phyloP scores from a whole-genome alignment of 2,797 vertebrate species.

The Tenualosa ilisha region DNA sequence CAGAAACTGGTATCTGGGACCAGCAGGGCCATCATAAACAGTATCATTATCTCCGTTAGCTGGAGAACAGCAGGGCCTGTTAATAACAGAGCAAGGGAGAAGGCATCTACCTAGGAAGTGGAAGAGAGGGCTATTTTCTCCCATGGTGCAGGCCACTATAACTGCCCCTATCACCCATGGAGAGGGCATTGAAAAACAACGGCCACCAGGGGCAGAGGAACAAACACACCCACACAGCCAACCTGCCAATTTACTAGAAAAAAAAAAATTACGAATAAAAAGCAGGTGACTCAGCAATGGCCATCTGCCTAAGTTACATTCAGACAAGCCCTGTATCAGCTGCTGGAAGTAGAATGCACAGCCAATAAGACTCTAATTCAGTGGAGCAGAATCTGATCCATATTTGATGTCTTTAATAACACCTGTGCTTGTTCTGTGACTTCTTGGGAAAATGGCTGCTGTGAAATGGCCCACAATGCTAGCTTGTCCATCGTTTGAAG shows the following conservation, averaged over 20 bases:
- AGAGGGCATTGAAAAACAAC: neutral
- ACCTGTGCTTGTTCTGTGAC: too few relatives aligned
- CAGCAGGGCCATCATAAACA: neutral
- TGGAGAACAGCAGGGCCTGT: neutral
- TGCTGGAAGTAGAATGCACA: too few relatives aligned
- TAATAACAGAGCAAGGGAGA: neutral
- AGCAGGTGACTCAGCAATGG: too few relatives aligned
- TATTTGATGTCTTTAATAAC: too few relatives aligned
- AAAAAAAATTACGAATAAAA: neutral
- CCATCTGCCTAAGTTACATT: too few relatives aligned
- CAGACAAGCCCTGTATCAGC: too few relatives aligned
- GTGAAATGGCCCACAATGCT: too few relatives aligned
- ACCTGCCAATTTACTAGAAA: neutral
- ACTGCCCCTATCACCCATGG: neutral
- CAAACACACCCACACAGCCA: neutral
- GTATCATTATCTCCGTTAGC: neutral
- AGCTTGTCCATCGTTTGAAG: neutral
- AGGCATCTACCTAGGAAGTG: neutral
- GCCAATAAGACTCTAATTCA: too few relatives aligned
- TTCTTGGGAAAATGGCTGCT: too few relatives aligned
- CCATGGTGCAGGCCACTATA: neutral
- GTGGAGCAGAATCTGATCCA: too few relatives aligned
- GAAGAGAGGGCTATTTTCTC: conserved; percentile 8
- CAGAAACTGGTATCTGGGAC: neutral
- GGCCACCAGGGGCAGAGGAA: neutral